These are phyloP conservation scores for Drosophila rubida DNA, from an alignment of 2,888 invertebrate genomes.

Conservation along the genomic window DNA sequence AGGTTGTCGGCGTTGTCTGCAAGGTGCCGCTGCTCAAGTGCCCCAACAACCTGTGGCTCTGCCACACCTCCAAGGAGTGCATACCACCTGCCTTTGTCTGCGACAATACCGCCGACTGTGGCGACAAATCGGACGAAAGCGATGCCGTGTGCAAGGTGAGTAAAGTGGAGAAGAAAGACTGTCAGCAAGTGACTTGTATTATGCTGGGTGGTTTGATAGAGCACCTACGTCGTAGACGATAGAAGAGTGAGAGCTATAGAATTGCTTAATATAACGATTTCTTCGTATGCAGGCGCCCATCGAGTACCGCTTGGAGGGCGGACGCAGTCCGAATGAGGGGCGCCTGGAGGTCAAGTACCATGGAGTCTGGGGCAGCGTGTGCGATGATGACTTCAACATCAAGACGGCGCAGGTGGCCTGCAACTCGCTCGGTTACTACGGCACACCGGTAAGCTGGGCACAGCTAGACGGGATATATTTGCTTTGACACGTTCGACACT, in stretches of 20 bases:
- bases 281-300: constrained; percentile 81
- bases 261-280: too few species aligned
- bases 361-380: constrained; percentile 91
- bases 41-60: constrained; percentile 87
- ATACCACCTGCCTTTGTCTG: constrained; percentile 88
- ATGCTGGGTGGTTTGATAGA: too few species aligned
- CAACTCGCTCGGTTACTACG: constrained; percentile 86
- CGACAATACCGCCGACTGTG: constrained; percentile 88
- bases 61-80: constrained; percentile 87
- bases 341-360: constrained; percentile 89
- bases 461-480: too few species aligned
- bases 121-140: constrained; percentile 88
- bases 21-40: constrained; percentile 87
- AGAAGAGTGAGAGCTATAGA: too few species aligned
- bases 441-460: constrained; percentile 85
- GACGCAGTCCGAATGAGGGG: constrained; percentile 87
- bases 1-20: constrained; percentile 89
- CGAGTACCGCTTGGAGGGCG: constrained; percentile 87
- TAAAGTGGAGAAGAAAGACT: not conserved
- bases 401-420: constrained; percentile 89
- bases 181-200: not conserved
- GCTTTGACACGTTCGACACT: too few species aligned
- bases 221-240: too few species aligned
- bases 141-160: constrained; percentile 87
- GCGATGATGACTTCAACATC: constrained; percentile 90